Evolutionary conservation across 2,113 vertebrate genomes (phyloP), one percentile per base, ranked within the genome.

Genomic region (Chiloscyllium plagiosum): DNA sequence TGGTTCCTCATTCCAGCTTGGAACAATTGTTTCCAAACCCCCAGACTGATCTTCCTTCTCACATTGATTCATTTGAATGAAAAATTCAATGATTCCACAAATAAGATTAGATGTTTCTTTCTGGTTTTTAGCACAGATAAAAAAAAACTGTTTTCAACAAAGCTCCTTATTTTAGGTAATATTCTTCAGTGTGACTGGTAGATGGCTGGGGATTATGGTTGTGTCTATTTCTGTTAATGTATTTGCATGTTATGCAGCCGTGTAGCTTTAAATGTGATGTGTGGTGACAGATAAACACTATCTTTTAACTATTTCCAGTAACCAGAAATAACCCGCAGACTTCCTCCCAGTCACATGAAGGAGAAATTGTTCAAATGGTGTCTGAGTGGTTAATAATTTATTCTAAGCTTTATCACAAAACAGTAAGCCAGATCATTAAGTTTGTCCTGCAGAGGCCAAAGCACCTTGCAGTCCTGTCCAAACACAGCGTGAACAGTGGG

Each of bases 251-350:
- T 90, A 17, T 56, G 50, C 50, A 61, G 56, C 12, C 0, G 80
- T 89, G 86, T 89, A 17, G 52, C 24, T 83, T 47, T 83, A 42
- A 37, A 17, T 42, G 37, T 22, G 37, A 42, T 47, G 17, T 61
- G 50, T 90, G 52, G 15, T 61, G 87, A 90, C 29, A 90, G 87
- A 90, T 61, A 90, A 61, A 10, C 24, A 33, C 50, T 33, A 8
- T 56, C n/a, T 61, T 90, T 89, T 33, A 90, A 90, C 52, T 52
- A 90, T 90, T 90, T 52, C 87, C 87, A 90, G 87, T 90, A 90
- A 90, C 12, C 52, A 61, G 33, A 61, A 90, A 89, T 61, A 33
- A 3, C 24, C 19, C 10, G 61, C 15, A 29, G 22, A 89, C 86
- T 90, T 90, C 87, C 87, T 61, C 52, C 29, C 29, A 33, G 56